Percentiles rank a stretch among this genome's conserved stretches.
Evolutionary conservation across 2,113 vertebrate genomes (phyloP).

Genomic region (Melierax canorus): DNA sequence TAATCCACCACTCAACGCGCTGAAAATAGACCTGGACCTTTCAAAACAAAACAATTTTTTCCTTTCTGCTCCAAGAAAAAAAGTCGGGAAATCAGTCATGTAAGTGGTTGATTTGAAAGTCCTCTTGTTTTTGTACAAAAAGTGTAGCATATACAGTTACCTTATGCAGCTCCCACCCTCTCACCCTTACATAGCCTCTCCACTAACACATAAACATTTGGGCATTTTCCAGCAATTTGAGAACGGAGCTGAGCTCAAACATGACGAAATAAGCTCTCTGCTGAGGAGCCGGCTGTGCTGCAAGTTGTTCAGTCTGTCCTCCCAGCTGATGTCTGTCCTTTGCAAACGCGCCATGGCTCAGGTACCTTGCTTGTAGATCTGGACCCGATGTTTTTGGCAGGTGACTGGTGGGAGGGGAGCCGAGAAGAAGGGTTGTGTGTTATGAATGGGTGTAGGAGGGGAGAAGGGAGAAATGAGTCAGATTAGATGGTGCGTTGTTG

Average conservation of each 20-base stretch:
- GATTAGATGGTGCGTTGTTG: neutral
- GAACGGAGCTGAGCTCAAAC: neutral
- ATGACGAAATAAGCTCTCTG: neutral
- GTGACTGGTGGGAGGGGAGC: neutral
- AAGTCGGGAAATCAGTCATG: neutral
- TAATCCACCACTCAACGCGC: neutral
- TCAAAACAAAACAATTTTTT: neutral
- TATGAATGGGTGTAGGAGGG: neutral
- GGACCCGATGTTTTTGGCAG: accelerated
- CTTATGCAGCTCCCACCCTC: neutral
- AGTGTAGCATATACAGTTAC: accelerated
- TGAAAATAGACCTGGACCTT: neutral
- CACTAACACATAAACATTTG: neutral
- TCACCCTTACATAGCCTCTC: neutral
- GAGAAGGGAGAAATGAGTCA: neutral
- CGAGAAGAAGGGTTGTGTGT: neutral
- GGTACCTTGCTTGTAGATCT: neutral
- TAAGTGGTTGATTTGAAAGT: neutral
- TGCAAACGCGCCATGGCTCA: neutral
- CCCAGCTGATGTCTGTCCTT: neutral
- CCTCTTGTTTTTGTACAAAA: neutral
- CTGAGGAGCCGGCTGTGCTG: neutral
- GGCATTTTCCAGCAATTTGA: neutral
- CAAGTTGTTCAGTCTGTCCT: neutral
- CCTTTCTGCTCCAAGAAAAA: neutral